Conservation (phyloP, 2,888 invertebrate species). For the Eupithecia centaureata region DNA sequence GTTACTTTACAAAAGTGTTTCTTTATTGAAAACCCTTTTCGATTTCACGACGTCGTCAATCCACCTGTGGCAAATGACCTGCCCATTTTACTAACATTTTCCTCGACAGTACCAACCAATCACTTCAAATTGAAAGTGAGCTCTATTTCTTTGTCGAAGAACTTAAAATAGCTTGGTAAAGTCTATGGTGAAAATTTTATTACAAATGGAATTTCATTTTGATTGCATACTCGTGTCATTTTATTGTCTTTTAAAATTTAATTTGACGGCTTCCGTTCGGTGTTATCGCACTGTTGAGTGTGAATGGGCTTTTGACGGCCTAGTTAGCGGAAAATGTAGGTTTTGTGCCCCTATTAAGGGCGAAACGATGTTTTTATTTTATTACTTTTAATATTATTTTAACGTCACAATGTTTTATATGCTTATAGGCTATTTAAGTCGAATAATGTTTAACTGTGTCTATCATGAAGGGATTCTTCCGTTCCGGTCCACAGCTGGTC, state of each 20-base stretch:
- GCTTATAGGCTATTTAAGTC: background rate
- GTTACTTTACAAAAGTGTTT: conserved; percentile 7
- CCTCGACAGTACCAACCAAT: conserved; percentile 21
- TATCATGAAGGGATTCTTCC: background rate
- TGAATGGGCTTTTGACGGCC: conserved; percentile 13
- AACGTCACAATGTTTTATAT: background rate
- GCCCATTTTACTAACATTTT: conserved; percentile 23
- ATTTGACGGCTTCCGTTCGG: conserved; percentile 28
- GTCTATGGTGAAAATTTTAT: conserved; percentile 21
- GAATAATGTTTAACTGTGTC: background rate
- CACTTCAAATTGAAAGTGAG: background rate
- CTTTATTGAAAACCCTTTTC: conserved; percentile 15
- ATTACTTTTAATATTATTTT: conserved; percentile 7
- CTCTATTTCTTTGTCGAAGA: background rate
- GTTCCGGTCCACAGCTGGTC: no score
- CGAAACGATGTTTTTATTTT: background rate
- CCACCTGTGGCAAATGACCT: conserved; percentile 21
- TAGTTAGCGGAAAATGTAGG: conserved; percentile 16
- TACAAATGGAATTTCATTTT: conserved; percentile 35
- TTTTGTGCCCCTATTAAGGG: background rate
- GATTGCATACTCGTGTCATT: conserved; percentile 30
- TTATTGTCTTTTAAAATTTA: conserved; percentile 41
- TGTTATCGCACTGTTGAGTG: conserved; percentile 28
- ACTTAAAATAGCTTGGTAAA: background rate
- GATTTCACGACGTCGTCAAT: conserved; percentile 20